phyloP scores from a whole-genome alignment of 2,113 vertebrate genomes.

The Ellobius talpinus region DNA sequence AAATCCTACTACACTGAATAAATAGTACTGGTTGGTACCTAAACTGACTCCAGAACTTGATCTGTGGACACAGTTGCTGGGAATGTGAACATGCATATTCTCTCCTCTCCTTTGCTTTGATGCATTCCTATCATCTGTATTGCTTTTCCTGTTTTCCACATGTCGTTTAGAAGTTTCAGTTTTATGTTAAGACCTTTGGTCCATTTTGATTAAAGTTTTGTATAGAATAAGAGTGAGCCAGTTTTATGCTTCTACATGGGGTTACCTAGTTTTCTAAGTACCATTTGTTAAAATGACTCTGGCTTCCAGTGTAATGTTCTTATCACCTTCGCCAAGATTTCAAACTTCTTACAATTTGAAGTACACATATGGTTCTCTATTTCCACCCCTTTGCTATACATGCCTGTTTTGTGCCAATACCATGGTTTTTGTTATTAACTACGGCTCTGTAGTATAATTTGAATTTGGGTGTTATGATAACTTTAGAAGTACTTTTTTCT shows the following conservation, averaged over 20 bases:
- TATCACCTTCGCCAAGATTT: background rate
- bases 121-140: background rate
- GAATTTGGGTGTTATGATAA: background rate
- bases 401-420: background rate
- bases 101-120: background rate
- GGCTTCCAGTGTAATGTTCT: background rate
- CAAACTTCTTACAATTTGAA: too few species aligned
- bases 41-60: background rate
- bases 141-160: background rate
- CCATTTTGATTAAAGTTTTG: background rate
- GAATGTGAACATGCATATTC: background rate
- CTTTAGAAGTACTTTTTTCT: background rate
- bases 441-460: background rate
- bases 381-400: background rate
- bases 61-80: background rate
- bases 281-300: background rate
- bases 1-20: background rate
- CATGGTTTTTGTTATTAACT: background rate
- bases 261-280: background rate
- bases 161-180: background rate
- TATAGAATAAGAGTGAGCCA: background rate
- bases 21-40: background rate
- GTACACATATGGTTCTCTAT: too few species aligned
- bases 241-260: background rate
- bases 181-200: background rate